Evolutionary conservation across 2,888 invertebrate species (phyloP), one percentile per base, ranked within the genome.

Genomic region (Brachyptera putata): DNA sequence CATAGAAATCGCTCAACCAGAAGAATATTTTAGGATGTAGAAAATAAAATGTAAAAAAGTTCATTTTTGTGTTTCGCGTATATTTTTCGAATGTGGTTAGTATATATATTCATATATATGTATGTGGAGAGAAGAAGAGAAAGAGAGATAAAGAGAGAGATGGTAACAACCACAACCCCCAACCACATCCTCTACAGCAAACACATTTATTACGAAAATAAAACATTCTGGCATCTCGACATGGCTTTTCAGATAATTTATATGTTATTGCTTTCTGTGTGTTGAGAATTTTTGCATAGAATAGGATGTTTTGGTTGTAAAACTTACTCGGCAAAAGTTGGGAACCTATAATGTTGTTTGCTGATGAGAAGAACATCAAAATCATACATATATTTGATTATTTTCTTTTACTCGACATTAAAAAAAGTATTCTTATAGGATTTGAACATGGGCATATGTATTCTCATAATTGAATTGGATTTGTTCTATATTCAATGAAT

Each of bases 1-100:
- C 58, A 61, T 46, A 16, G 37, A 30, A 48, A 11, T 48, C 39
- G 30, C 56, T 58, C 61, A 61, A 36, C 61, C 56, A 61, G 61
- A 61, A 61, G n/a, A 18, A 34, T 16, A 53, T 53, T 53, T 36
- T 36, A 34, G 21, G 22, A 46, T 41, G 41, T 7, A 18, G 21
- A 21, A 41, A 50, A 26, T 24, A 50, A 30, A 22, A n/a, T 30
- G 30, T 24, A 50, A 50, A 43, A 26, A 50, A 50, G n/a, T 50
- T 50, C 49, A 26, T 50, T 50, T 50, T 24, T 30, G 25, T 50
- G 26, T 50, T 16, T 50, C 18, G 41, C 41, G 21, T 41, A 41
- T 21, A 41, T 16, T 11, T 21, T n/a, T n/a, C n/a, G n/a, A n/a
- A n/a, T n/a, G n/a, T n/a, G n/a, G n/a, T n/a, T n/a, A n/a, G n/a